A percentile compares a stretch with the other conserved stretches of the same genome.
These are phyloP conservation scores for Lutjanus campechanus DNA, from an alignment of 2,797 vertebrate genomes.

Conservation along the genomic window DNA sequence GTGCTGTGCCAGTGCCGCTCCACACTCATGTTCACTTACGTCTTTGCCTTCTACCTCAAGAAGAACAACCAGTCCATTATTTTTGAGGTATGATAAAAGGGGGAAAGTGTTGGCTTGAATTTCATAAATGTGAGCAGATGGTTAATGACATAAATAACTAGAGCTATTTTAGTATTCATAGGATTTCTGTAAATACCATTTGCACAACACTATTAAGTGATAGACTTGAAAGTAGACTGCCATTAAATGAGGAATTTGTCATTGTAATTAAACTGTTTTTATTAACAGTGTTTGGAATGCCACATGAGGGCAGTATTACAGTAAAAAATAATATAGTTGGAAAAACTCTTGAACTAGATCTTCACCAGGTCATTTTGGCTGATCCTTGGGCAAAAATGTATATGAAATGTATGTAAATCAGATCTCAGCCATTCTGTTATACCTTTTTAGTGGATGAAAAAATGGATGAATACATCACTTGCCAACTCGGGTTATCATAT, in stretches of 20 bases:
- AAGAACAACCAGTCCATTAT: constrained; percentile 99
- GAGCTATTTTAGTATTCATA: neutral
- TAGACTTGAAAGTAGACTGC: neutral
- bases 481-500: neutral
- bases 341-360: neutral
- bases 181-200: neutral
- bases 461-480: neutral
- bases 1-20: constrained; percentile 99
- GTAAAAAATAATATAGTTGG: neutral
- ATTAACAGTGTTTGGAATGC: neutral
- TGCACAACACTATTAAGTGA: neutral
- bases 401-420: too few species aligned
- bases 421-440: neutral
- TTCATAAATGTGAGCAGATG: neutral
- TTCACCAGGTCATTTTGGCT: neutral
- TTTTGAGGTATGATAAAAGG: constrained; percentile 91
- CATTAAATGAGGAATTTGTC: neutral
- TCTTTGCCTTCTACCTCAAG: constrained; percentile 99
- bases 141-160: neutral
- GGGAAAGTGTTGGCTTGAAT: neutral
- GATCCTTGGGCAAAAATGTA: neutral
- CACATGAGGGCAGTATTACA: neutral
- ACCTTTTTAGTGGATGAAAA: neutral
- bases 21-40: constrained; percentile 99
- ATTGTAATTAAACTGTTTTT: neutral